A percentile compares a stretch with the other conserved stretches of the same genome.
These are phyloP conservation scores for Microtus oregoni DNA, from an alignment of 2,113 vertebrate genomes.

Conservation along the genomic window DNA sequence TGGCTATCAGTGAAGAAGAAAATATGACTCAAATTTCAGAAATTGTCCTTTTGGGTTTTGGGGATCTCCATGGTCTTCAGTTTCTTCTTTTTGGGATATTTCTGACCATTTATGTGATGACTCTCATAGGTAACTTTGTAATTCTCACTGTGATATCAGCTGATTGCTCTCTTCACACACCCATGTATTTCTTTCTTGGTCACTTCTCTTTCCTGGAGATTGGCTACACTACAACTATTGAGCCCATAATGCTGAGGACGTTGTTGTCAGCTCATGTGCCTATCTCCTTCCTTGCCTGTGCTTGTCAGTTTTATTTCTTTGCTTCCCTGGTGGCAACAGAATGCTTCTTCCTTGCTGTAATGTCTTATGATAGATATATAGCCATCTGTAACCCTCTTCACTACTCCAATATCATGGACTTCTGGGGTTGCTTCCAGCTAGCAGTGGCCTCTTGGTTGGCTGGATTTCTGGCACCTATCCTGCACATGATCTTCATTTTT, in stretches of 20 bases:
- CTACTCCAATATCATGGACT: conserved; percentile 55
- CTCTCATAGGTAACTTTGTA: conserved; percentile 55
- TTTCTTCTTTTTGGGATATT: conserved; percentile 68
- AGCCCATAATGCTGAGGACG: conserved; percentile 44
- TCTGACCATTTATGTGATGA: conserved; percentile 48
- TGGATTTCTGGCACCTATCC: conserved; percentile 60
- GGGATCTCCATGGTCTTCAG: conserved; percentile 48
- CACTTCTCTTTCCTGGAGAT: conserved; percentile 72
- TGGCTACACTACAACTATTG: conserved; percentile 51
- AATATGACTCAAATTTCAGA: conserved; percentile 67
- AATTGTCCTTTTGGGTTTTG: conserved; percentile 71
- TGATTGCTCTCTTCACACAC: conserved; percentile 10
- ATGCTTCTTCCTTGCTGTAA: conserved; percentile 65
- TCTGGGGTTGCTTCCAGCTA: conserved; percentile 55
- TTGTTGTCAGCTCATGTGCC: conserved; percentile 44
- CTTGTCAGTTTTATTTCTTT: conserved; percentile 70
- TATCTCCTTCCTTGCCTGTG: conserved; percentile 65
- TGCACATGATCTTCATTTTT: conserved; percentile 56
- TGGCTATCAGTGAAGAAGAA: conserved; percentile 49
- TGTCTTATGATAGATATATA: conserved; percentile 62
- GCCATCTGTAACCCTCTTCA: conserved; percentile 64
- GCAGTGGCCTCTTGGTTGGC: conserved; percentile 53
- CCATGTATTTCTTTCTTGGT: conserved; percentile 72
- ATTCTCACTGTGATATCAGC: conserved; percentile 59
- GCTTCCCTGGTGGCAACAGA: conserved; percentile 38